Evolutionary conservation across 2,113 vertebrate species (phyloP).

Genomic region (Zosterops pallidus): DNA sequence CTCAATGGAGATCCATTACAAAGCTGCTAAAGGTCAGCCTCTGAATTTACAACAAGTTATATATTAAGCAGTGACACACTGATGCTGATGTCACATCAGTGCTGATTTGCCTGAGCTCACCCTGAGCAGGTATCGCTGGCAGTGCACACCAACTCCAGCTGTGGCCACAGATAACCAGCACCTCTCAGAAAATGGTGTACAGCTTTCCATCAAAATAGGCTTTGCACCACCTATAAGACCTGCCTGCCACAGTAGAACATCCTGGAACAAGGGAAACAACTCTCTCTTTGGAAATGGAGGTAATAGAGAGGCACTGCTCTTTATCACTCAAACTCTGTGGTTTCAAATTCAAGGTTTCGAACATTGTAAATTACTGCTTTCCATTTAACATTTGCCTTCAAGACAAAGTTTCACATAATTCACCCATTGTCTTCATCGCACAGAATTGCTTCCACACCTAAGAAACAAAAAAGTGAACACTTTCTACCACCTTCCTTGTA

Average conservation of each 20-base stretch:
- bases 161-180: not conserved
- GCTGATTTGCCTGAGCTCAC: not conserved
- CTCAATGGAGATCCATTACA: not conserved
- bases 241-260: not conserved
- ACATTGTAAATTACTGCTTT: not conserved
- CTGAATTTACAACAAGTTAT: not conserved
- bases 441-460: not conserved
- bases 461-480: not conserved
- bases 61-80: not conserved
- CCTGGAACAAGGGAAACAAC: not conserved
- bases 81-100: not conserved
- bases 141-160: not conserved
- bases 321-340: not conserved
- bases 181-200: not conserved
- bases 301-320: not conserved
- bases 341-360: not conserved
- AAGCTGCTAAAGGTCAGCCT: constrained; percentile 14
- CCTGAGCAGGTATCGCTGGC: rapidly evolving
- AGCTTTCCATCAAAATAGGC: not conserved
- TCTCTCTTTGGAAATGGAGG: not conserved
- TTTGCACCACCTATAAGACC: not conserved
- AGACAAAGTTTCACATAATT: not conserved
- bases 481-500: not conserved
- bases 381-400: not conserved
- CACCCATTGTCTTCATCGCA: not conserved